These are phyloP conservation scores for Drosophila saltans DNA, from an alignment of 1,140 invertebrate genomes.

Conservation along the genomic window DNA sequence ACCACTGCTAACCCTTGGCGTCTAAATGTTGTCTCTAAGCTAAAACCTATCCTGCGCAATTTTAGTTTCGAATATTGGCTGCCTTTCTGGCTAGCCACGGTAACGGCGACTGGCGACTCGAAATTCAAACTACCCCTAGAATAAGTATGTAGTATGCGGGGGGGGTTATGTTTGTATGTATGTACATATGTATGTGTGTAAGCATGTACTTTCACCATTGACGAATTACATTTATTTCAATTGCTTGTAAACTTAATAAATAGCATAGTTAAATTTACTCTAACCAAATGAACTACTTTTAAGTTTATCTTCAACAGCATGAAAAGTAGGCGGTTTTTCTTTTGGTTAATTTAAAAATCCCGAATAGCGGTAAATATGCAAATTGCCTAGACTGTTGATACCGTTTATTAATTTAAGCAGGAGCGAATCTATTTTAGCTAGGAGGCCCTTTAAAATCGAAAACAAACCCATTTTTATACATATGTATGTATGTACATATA, in stretches of 20 bases:
- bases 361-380: too few relatives aligned
- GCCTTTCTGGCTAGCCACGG: constrained; percentile 50
- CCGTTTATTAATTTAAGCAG: too few relatives aligned
- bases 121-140: constrained; percentile 26
- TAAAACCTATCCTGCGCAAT: constrained; percentile 75
- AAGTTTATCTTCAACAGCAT: too few relatives aligned
- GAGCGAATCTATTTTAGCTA: too few relatives aligned
- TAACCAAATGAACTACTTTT: too few relatives aligned
- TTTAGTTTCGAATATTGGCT: constrained; percentile 74
- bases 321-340: too few relatives aligned
- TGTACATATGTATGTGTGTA: background rate
- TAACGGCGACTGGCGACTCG: constrained; percentile 67
- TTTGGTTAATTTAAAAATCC: too few relatives aligned
- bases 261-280: background rate
- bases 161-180: constrained; percentile 5
- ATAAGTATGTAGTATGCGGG: background rate
- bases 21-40: constrained; percentile 76
- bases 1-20: constrained; percentile 50
- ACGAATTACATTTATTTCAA: constrained; percentile 8
- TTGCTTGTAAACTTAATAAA: background rate
- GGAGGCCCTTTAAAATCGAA: too few relatives aligned
- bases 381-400: too few relatives aligned
- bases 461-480: too few relatives aligned
- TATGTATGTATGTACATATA: too few relatives aligned
- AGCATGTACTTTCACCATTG: background rate